These are phyloP conservation scores for Pachypanchax playfairii DNA, from an alignment of 2,113 vertebrate species.

Conservation along the genomic window DNA sequence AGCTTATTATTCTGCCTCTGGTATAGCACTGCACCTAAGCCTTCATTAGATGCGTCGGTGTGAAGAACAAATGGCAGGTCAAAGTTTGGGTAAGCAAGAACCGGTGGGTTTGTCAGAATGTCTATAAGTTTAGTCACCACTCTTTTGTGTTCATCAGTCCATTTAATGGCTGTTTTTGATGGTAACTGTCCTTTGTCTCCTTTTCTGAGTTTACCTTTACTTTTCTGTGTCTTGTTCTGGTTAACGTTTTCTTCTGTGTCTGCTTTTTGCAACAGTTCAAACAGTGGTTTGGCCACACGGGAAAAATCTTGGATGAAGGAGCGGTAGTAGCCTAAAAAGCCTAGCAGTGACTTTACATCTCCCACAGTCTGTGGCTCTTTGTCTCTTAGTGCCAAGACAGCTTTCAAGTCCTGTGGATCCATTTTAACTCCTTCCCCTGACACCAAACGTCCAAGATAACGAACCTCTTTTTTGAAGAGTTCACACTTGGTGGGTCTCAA, in stretches of 20 bases:
- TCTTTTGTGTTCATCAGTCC: not conserved
- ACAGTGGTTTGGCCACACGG: not conserved
- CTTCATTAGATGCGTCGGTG: not conserved
- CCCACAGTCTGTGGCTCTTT: not conserved
- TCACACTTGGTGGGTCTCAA: not conserved
- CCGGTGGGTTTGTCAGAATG: not conserved
- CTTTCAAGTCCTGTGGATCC: not conserved
- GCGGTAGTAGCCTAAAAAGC: not conserved
- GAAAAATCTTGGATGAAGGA: not conserved
- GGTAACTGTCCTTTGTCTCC: not conserved
- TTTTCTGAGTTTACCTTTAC: no score
- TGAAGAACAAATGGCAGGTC: constrained; percentile 3
- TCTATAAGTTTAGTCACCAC: not conserved
- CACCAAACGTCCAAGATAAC: not conserved
- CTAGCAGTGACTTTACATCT: not conserved
- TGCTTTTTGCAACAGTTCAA: not conserved
- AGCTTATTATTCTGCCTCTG: not conserved
- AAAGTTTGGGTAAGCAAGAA: not conserved
- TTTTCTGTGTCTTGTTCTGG: no score
- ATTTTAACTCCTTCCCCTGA: not conserved
- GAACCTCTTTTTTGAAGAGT: not conserved
- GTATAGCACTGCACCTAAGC: constrained; percentile 1
- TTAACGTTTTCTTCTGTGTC: not conserved
- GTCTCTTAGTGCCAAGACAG: not conserved
- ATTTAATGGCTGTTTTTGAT: not conserved